Evolutionary conservation across 1,140 invertebrate species (phyloP), one percentile per base, ranked within the genome.

Genomic region (Lepidotrigona ventralis): DNA sequence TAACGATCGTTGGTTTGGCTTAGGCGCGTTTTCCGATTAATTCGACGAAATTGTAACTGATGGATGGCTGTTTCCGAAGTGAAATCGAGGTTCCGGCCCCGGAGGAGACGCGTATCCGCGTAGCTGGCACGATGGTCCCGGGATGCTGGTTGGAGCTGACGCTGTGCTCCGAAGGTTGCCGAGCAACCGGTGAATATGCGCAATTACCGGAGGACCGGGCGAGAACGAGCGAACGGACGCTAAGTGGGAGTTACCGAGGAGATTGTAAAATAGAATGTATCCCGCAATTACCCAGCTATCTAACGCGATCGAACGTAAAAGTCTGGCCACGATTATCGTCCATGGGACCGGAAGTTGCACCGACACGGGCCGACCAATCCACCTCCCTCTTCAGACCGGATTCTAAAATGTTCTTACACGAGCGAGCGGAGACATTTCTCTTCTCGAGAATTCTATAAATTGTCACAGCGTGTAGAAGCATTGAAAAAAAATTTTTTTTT

Each of bases 101-200:
- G 69, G 66, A 33, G 69, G 46, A 33, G 66, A 21, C 21, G 21
- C 54, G 53, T 79, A 46, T 51, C 46, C 19, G 26, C 70, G 69
- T 70, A 60, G 79, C 56, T 63, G 23, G 29, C 26, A 63, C 63
- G 33, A 76, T 58, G 53, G 63, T 70, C 80, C 74, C 74, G 73
- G 80, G 72, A 82, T 77, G 46, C 51, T 71, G 23, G 79, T 63
- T 23, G 19, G 39, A 80, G 39, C 60, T 60, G 72, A 74, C 60
- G 70, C 53, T 12, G 15, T 39, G 80, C 72, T 64, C 53, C 73
- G 60, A 75, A 82, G 80, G 80, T 82, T 82, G 80, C 80, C 73
- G 73, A 77, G 80, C 80, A 82, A 82, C 80, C 80, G 73, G 73
- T 77, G 80, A 82, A 82, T 82, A 82, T 82, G 80, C 80, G 80